Percentiles rank a stretch among this genome's conserved stretches.
phyloP scores from a whole-genome alignment of 2,888 invertebrate genomes.

The Phytoseiulus persimilis region DNA sequence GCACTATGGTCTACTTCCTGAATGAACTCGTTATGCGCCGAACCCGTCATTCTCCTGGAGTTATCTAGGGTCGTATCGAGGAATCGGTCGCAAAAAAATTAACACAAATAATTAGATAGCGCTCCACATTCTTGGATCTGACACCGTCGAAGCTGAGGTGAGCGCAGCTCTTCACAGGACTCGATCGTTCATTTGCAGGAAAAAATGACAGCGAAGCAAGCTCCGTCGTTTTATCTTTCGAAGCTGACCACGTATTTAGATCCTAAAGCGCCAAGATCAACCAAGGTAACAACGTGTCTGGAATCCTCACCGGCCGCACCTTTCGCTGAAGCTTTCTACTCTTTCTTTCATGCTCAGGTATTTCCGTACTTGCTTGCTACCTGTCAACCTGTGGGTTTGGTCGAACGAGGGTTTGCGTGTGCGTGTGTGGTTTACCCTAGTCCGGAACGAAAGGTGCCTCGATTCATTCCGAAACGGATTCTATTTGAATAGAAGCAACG shows the following conservation, averaged over 20 bases:
- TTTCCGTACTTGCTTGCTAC: constrained; percentile 10
- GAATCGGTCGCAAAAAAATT: too few relatives aligned
- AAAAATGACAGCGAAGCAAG: constrained; percentile 95
- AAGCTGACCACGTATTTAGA: constrained; percentile 90
- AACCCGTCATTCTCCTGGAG: too few relatives aligned
- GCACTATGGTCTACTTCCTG: too few relatives aligned
- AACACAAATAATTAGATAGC: too few relatives aligned
- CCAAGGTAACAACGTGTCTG: constrained; percentile 61
- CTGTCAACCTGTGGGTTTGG: not conserved
- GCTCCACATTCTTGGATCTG: too few relatives aligned
- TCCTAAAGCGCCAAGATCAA: constrained; percentile 88
- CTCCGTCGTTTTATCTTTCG: constrained; percentile 89
- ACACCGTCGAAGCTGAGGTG: too few relatives aligned
- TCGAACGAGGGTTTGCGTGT: not conserved
- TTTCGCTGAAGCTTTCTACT: constrained; percentile 37
- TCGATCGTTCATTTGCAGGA: constrained; percentile 58
- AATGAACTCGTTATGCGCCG: too few relatives aligned
- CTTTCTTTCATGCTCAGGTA: constrained; percentile 37
- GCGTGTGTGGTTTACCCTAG: not conserved
- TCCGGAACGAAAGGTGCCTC: too few relatives aligned
- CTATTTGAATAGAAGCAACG: too few relatives aligned
- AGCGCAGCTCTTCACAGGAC: too few relatives aligned
- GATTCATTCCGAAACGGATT: too few relatives aligned
- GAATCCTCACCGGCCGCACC: constrained; percentile 36
- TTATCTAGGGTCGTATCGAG: too few relatives aligned